Evolutionary conservation across 2,113 vertebrate genomes (phyloP).

Genomic region (Python bivittatus): DNA sequence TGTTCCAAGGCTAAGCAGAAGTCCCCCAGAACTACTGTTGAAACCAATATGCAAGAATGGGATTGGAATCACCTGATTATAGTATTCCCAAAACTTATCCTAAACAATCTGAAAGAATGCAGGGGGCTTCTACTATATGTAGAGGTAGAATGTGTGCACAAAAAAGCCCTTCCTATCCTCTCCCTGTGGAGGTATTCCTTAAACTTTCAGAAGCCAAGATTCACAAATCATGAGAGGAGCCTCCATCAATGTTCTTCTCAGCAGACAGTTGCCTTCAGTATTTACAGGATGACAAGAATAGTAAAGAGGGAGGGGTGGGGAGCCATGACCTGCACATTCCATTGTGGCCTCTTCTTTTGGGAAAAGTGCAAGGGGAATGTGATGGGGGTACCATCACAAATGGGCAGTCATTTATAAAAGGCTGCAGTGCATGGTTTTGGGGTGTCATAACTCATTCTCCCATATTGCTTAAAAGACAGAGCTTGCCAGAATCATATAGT

Average conservation of each 20-base stretch:
- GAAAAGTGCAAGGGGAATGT: too few relatives aligned
- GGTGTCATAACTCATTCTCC: neutral
- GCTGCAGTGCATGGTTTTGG: neutral
- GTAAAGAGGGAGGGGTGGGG: neutral
- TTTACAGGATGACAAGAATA: neutral
- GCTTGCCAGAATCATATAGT: neutral
- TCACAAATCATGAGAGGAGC: neutral
- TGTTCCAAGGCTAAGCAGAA: neutral
- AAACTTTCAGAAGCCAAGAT: neutral
- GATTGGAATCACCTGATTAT: neutral
- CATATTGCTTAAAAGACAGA: neutral
- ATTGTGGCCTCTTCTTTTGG: neutral
- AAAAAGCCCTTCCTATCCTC: neutral
- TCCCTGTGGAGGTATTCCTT: neutral
- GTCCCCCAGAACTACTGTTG: neutral
- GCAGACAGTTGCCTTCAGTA: neutral
- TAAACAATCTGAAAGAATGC: neutral
- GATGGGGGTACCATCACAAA: too few relatives aligned
- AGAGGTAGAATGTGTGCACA: neutral
- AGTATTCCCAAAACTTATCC: neutral
- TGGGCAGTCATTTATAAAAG: neutral
- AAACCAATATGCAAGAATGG: neutral
- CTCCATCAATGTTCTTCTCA: neutral
- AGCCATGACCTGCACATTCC: neutral
- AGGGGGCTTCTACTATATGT: neutral